Percentiles rank a stretch among this genome's conserved stretches.
Evolutionary conservation across 2,113 vertebrate genomes (phyloP).

Genomic region (Campylorhamphus procurvoides): DNA sequence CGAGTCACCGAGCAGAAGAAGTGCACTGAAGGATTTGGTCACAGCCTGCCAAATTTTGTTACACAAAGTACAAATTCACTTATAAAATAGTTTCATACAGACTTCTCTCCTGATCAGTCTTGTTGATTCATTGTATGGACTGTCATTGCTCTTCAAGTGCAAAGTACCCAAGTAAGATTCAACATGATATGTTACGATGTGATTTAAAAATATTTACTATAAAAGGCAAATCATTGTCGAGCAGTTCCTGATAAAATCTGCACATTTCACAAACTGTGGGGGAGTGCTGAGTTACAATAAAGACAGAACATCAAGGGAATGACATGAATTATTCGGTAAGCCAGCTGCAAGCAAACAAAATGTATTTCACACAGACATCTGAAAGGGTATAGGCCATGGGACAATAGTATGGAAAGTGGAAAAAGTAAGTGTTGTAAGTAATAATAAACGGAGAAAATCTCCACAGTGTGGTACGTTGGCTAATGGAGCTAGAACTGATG

Average conservation of each 20-base stretch:
- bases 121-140: background rate
- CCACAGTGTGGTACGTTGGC: accelerated
- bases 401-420: background rate
- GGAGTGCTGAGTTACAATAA: constrained; percentile 8
- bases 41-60: background rate
- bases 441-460: background rate
- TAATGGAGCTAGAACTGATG: background rate
- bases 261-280: background rate
- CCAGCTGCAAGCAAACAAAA: background rate
- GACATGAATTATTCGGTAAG: background rate
- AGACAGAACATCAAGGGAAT: background rate
- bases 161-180: background rate
- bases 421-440: background rate
- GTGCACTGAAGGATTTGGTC: background rate
- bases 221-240: constrained; percentile 20
- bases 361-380: background rate
- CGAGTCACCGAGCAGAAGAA: background rate
- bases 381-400: background rate
- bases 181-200: background rate
- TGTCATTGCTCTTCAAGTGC: background rate
- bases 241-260: constrained; percentile 24
- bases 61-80: background rate
- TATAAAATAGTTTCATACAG: background rate
- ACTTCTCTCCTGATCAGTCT: background rate
- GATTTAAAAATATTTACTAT: constrained; percentile 30